Conservation (phyloP, 2,797 vertebrate species). For the Hirundo rustica region DNA sequence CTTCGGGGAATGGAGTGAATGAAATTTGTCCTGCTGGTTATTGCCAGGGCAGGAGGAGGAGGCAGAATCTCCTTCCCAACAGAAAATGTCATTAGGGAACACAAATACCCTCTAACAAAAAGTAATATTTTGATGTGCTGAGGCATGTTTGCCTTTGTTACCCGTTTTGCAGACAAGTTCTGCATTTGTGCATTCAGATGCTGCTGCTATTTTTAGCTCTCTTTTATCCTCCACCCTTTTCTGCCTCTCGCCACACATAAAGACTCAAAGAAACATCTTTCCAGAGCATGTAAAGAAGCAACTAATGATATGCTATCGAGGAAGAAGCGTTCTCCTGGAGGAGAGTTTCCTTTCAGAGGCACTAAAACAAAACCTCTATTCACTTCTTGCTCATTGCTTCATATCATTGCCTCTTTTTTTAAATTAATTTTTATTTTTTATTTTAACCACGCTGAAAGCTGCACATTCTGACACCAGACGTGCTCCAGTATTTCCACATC, state of each 20-base stretch:
- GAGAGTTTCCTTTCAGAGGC: constrained; percentile 39
- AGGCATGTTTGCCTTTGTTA: constrained; percentile 31
- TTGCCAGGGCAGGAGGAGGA: neutral
- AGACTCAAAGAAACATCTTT: constrained; percentile 39
- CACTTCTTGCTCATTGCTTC: neutral
- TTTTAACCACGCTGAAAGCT: neutral
- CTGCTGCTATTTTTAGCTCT: constrained; percentile 17
- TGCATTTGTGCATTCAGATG: constrained; percentile 5
- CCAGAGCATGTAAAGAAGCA: constrained; percentile 21
- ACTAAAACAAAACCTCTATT: constrained; percentile 43
- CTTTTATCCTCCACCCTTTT: constrained; percentile 19
- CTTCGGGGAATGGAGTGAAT: neutral
- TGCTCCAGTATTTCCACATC: neutral
- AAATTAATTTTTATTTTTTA: neutral
- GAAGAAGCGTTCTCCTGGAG: constrained; percentile 32
- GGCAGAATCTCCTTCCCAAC: constrained; percentile 9
- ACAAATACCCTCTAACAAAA: constrained; percentile 18
- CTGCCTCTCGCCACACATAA: constrained; percentile 26
- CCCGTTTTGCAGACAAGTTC: neutral
- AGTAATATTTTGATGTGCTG: constrained; percentile 29
- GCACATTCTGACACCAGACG: neutral
- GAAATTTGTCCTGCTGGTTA: neutral
- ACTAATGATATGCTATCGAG: constrained; percentile 40
- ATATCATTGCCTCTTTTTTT: neutral
- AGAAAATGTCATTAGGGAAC: neutral